These are phyloP conservation scores for Zosterops lateralis DNA, from an alignment of 2,113 vertebrate genomes.

Conservation along the genomic window DNA sequence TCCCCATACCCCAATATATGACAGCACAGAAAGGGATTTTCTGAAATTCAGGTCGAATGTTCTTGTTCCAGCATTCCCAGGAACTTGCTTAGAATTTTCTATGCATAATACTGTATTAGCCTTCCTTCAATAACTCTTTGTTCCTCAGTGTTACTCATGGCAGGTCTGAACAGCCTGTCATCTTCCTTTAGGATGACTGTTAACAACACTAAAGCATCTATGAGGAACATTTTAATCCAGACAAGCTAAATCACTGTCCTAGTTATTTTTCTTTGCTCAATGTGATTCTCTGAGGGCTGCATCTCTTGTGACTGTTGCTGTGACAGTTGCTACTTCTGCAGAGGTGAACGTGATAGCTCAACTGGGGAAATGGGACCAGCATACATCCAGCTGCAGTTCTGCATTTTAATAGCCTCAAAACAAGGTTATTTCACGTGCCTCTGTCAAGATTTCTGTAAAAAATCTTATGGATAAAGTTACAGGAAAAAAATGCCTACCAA, in stretches of 20 bases:
- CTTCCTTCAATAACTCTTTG: neutral
- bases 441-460: neutral
- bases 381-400: neutral
- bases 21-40: neutral
- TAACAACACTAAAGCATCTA: neutral
- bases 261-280: neutral
- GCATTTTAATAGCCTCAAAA: neutral
- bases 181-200: constrained; percentile 21
- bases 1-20: neutral
- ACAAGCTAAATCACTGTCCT: constrained; percentile 15
- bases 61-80: neutral
- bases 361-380: neutral
- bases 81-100: neutral
- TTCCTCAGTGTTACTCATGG: neutral
- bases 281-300: constrained; percentile 8
- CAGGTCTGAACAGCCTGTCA: neutral
- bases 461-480: neutral
- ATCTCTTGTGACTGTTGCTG: constrained; percentile 1
- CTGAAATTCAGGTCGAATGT: neutral
- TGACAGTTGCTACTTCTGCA: constrained; percentile 31
- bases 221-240: neutral
- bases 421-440: neutral
- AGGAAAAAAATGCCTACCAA: neutral
- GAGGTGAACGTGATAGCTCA: neutral
- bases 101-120: neutral